These are phyloP conservation scores for Argentina silus DNA, from an alignment of 2,797 vertebrate species.

Conservation along the genomic window DNA sequence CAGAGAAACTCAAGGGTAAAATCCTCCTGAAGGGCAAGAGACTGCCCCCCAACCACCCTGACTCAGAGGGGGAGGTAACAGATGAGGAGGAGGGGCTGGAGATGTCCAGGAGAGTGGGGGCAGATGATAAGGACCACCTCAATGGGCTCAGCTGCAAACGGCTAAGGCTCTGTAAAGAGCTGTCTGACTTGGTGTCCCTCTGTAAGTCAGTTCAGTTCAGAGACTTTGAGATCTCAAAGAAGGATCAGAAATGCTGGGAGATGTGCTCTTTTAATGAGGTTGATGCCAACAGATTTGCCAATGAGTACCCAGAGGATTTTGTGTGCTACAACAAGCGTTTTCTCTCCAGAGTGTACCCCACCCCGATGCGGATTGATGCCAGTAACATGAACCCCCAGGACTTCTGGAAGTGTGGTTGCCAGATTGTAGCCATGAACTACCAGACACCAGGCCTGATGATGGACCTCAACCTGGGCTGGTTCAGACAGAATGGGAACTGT, in stretches of 20 bases:
- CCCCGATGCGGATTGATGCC: slow-evolving; percentile 92
- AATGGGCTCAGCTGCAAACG: slow-evolving; percentile 78
- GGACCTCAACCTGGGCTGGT: slow-evolving; percentile 92
- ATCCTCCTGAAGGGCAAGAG: slow-evolving; percentile 90
- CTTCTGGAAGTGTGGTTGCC: slow-evolving; percentile 95
- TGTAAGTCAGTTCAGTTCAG: slow-evolving; percentile 88
- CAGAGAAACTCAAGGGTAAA: slow-evolving; percentile 88
- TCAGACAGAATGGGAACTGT: slow-evolving; percentile 90
- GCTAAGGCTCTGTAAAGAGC: slow-evolving; percentile 83
- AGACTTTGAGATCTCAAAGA: slow-evolving; percentile 86
- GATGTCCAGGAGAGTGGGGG: slow-evolving; percentile 81
- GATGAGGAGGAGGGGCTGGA: slow-evolving; percentile 90
- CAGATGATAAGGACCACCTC: slow-evolving; percentile 79
- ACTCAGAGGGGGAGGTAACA: slow-evolving; percentile 86
- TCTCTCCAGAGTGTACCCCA: slow-evolving; percentile 88
- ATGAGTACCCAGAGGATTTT: slow-evolving; percentile 91
- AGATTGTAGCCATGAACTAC: slow-evolving; percentile 95
- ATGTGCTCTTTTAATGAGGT: slow-evolving; percentile 93
- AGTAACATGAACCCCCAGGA: slow-evolving; percentile 97
- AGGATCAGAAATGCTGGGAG: slow-evolving; percentile 88
- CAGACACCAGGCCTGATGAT: slow-evolving; percentile 93
- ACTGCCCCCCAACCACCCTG: slow-evolving; percentile 75
- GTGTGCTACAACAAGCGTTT: slow-evolving; percentile 92
- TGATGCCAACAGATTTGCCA: slow-evolving; percentile 87
- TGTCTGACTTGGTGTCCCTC: slow-evolving; percentile 88